Base-by-base conservation (phyloP, 1,140 invertebrate genomes). In the Drosophila paulistorum region DNA sequence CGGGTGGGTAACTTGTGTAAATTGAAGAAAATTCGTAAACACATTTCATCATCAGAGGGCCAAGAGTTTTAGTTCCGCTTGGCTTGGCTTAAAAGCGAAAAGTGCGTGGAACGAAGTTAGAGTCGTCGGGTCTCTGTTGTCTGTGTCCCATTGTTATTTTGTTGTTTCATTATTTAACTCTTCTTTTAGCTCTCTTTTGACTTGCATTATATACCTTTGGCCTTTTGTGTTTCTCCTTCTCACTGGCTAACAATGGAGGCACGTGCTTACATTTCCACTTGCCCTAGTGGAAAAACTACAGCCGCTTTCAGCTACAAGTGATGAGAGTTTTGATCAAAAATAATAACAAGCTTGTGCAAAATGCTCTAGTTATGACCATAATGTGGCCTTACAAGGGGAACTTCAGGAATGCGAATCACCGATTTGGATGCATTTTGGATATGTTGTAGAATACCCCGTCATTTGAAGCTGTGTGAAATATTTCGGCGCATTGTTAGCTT, bases 61-160 rank as follows among this genome's bases (percentile, higher is more conserved):
- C 77, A 42, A 42, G 35, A 70, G 68, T 71, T 71, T 11, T 59
- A 79, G 83, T 79, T 86, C 69, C 83, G 83, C 83, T 72, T 87
- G 54, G 63, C 45, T 79, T 60, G 73, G 74, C 57, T 73, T 30
- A 86, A 87, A 86, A 83, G 83, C 72, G 79, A 87, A 87, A 79
- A 82, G 76, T 86, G 83, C 83, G 83, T 86, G 14, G 57, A 23
- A 68, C 61, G 37, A 39, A 9, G 35, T 5, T 37, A 37, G 9
- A 11, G 35, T 37, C 11, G 35, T 37, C 11, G 37, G 37, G 55
- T 20, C 45, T 23, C 48, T 71, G 41, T 23, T 45, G 41, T 14
- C 7, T 61, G 55, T 39, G 37, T 11, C 17, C 62, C 48, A 57
- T 77, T 77, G 75, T 77, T 77, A 66, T 85, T 68, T 59, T 26